Conservation (phyloP, 2,888 invertebrate genomes). For the Hirudinaria manillensis region DNA sequence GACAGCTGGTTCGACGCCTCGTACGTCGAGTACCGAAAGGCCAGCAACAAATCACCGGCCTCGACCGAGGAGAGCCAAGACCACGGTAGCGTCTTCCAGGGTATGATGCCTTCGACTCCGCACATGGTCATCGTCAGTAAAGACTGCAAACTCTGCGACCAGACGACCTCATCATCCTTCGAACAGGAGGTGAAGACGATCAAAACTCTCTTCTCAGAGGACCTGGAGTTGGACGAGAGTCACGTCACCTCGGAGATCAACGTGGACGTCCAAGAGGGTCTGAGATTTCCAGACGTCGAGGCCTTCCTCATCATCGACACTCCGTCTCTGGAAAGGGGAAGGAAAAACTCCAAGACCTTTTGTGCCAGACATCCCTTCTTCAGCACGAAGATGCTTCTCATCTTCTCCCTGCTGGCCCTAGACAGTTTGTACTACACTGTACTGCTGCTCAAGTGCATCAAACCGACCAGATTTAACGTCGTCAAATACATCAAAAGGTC, state of each 20-base stretch:
- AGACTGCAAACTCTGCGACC: not conserved
- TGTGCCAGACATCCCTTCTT: not conserved
- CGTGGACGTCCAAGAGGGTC: conserved; percentile 17
- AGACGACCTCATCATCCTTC: not conserved
- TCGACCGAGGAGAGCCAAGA: not conserved
- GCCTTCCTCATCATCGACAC: conserved; percentile 9
- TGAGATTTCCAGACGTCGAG: conserved; percentile 12
- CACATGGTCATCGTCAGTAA: conserved; percentile 14
- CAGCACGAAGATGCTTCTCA: not conserved
- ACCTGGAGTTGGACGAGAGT: not conserved
- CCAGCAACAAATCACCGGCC: not conserved
- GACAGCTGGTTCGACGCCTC: conserved; percentile 8
- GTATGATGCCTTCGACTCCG: not conserved
- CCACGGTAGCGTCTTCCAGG: not conserved
- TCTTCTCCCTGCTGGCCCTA: not conserved
- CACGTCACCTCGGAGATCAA: conserved; percentile 11
- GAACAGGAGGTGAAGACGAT: not conserved
- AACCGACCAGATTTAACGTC: not conserved
- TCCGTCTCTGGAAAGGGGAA: not conserved
- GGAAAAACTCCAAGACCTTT: not conserved
- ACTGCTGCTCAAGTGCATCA: not conserved
- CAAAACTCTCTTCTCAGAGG: not conserved
- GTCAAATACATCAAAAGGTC: conserved; percentile 18
- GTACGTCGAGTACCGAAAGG: not conserved
- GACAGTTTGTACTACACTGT: conserved; percentile 11